Evolutionary conservation across 2,113 vertebrate genomes (phyloP).

Genomic region (Centropus bengalensis): DNA sequence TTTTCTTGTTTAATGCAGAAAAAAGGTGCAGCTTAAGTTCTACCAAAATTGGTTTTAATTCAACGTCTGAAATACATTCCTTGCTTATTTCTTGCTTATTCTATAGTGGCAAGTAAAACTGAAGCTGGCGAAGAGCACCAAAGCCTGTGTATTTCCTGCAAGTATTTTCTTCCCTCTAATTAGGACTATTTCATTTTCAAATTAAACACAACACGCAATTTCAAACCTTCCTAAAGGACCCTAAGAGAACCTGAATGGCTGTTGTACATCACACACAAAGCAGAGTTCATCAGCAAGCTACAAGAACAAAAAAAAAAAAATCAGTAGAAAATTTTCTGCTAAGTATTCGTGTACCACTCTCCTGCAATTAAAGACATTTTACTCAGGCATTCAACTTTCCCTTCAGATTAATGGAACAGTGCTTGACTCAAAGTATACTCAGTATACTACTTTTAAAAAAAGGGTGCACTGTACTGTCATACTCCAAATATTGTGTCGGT

Average conservation of each 20-base stretch:
- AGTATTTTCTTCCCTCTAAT: slow-evolving; percentile 15
- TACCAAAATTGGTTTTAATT: neutral
- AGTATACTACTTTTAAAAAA: neutral
- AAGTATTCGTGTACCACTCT: neutral
- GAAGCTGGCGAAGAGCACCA: slow-evolving; percentile 5
- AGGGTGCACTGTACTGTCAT: neutral
- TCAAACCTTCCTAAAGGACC: neutral
- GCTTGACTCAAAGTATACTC: neutral
- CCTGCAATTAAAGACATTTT: neutral
- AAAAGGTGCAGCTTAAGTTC: neutral
- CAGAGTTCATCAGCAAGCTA: neutral
- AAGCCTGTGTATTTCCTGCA: slow-evolving; percentile 20
- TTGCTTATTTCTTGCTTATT: neutral
- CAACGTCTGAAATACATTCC: neutral
- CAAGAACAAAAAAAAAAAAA: neutral
- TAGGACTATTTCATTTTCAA: slow-evolving; percentile 17
- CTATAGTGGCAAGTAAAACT: neutral
- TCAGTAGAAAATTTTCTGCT: neutral
- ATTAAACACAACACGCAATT: neutral
- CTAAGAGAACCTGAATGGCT: neutral
- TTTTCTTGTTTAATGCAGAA: neutral
- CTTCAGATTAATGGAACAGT: neutral
- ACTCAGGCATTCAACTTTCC: neutral
- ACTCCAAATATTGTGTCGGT: neutral
- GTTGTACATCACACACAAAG: neutral